Evolutionary conservation across 2,797 vertebrate genomes (phyloP).

Genomic region (Chelmon rostratus): DNA sequence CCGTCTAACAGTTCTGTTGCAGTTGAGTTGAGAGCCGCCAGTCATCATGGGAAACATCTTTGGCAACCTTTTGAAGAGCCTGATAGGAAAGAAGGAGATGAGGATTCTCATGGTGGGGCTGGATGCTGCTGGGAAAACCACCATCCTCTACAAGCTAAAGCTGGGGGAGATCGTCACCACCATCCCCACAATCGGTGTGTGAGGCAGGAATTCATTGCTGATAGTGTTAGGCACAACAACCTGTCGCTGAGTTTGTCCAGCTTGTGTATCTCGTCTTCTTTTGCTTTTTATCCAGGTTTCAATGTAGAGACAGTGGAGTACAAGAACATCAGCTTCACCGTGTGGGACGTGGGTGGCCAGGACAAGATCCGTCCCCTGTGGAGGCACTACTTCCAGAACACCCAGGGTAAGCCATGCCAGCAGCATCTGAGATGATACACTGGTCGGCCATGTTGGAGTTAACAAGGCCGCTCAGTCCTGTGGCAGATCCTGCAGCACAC

Average conservation of each 20-base stretch:
- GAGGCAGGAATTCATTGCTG: background rate
- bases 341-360: constrained; percentile 98
- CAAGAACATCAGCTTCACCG: constrained; percentile 99
- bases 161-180: constrained; percentile 98
- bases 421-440: constrained; percentile 19
- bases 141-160: constrained; percentile 98
- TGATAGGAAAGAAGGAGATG: constrained; percentile 99
- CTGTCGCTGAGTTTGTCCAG: background rate
- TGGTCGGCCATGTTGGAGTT: constrained; percentile 17
- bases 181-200: constrained; percentile 96
- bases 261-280: constrained; percentile 1
- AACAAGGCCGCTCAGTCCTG: constrained; percentile 22
- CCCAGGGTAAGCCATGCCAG: constrained; percentile 89
- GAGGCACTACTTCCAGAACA: constrained; percentile 99
- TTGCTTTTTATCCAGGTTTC: constrained; percentile 86
- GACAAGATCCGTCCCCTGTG: constrained; percentile 98
- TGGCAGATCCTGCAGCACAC: constrained; percentile 45
- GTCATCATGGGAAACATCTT: constrained; percentile 96
- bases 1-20: constrained; percentile 61
- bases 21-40: constrained; percentile 63
- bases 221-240: background rate
- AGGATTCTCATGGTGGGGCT: constrained; percentile 98
- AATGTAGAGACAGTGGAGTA: constrained; percentile 98
- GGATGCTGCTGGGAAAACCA: constrained; percentile 97
- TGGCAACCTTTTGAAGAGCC: constrained; percentile 94